Percentiles rank a stretch among this genome's conserved stretches.
These are phyloP conservation scores for Trichogramma pretiosum DNA, from an alignment of 1,140 invertebrate species.

Conservation along the genomic window DNA sequence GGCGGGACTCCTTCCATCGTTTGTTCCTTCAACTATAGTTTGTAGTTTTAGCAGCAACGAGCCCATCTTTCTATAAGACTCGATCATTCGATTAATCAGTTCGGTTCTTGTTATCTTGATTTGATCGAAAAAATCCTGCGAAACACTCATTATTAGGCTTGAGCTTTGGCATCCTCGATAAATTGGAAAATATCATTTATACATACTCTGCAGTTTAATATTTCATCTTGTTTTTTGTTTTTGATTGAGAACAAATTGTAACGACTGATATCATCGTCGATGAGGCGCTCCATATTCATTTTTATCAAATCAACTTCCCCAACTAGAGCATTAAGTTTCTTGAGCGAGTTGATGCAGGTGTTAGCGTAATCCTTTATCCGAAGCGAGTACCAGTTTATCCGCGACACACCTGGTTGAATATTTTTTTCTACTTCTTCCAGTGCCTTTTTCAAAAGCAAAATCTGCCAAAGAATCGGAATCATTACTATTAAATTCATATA, in stretches of 20 bases:
- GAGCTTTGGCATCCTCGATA: neutral
- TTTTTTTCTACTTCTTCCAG: slow-evolving; percentile 65
- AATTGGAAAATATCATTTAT: neutral
- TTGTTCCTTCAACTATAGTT: slow-evolving; percentile 59
- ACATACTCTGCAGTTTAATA: slow-evolving; percentile 32
- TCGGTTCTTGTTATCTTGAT: slow-evolving; percentile 59
- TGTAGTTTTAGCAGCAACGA: slow-evolving; percentile 76
- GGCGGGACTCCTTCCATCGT: slow-evolving; percentile 51
- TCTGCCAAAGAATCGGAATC: slow-evolving; percentile 27
- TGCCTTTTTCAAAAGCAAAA: slow-evolving; percentile 57
- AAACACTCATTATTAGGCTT: too few relatives aligned
- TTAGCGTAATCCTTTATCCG: slow-evolving; percentile 66
- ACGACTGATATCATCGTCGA: slow-evolving; percentile 45
- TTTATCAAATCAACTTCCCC: slow-evolving; percentile 70
- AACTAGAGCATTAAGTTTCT: slow-evolving; percentile 55
- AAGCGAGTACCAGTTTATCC: slow-evolving; percentile 77
- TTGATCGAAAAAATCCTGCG: slow-evolving; percentile 57
- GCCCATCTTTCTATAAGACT: slow-evolving; percentile 62
- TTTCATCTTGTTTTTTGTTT: slow-evolving; percentile 15
- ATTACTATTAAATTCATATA: too few relatives aligned
- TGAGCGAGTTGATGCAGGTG: slow-evolving; percentile 47
- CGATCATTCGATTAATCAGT: slow-evolving; percentile 54
- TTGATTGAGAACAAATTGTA: slow-evolving; percentile 51
- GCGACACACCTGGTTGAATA: slow-evolving; percentile 68
- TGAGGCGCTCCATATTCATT: slow-evolving; percentile 55